phyloP scores from a whole-genome alignment of 1,140 invertebrate genomes.

The Pectinophora gossypiella region DNA sequence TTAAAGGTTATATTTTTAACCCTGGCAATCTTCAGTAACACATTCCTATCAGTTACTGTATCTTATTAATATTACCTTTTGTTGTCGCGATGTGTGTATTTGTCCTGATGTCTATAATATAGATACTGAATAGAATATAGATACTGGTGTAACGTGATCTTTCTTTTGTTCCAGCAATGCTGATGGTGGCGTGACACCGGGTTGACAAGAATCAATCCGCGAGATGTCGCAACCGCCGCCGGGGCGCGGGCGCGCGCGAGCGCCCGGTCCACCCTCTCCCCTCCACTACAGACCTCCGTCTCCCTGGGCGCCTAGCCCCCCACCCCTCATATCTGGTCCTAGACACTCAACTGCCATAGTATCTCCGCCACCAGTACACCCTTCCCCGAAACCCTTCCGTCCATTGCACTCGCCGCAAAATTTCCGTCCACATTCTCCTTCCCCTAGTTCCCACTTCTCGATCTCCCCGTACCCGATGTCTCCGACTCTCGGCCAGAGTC shows the following conservation, averaged over 20 bases:
- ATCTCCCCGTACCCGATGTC: conserved; percentile 71
- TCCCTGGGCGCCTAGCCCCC: conserved; percentile 79
- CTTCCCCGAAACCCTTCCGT: conserved; percentile 68
- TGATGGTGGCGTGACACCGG: conserved; percentile 68
- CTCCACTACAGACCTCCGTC: conserved; percentile 78
- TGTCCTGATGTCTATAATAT: no score
- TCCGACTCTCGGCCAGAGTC: conserved; percentile 76
- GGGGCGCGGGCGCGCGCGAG: conserved; percentile 71
- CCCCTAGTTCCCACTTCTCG: conserved; percentile 67
- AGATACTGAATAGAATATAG: no score
- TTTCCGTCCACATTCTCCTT: conserved; percentile 61
- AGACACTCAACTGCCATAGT: conserved; percentile 68
- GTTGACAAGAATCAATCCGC: conserved; percentile 69
- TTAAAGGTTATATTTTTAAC: no score
- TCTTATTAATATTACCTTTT: no score
- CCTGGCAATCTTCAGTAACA: no score
- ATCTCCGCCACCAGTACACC: conserved; percentile 67
- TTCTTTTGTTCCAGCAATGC: conserved; percentile 69
- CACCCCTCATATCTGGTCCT: conserved; percentile 78
- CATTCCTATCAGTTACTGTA: no score
- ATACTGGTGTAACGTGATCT: no score
- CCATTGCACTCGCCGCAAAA: conserved; percentile 72
- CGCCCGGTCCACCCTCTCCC: conserved; percentile 67
- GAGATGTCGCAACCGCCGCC: conserved; percentile 76
- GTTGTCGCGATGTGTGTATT: no score